Percentiles rank a stretch among this genome's conserved stretches.
Conservation (phyloP, 2,113 vertebrate genomes). For the Mesembrinibis cayennensis region DNA sequence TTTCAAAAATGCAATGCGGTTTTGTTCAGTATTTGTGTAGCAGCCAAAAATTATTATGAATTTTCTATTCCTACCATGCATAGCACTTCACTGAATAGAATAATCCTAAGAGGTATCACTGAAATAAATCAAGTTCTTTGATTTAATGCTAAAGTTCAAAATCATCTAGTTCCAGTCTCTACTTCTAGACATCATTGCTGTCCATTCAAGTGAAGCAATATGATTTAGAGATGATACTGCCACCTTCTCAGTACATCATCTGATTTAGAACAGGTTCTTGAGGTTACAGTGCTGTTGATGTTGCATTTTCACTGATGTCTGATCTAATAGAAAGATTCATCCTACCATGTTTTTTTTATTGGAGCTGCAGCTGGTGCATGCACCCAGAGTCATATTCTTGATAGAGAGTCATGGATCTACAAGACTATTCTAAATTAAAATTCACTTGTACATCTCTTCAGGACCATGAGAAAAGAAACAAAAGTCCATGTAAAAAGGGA, state of each 20-base stretch:
- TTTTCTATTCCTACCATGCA: not conserved
- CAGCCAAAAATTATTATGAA: not conserved
- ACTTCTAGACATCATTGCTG: not conserved
- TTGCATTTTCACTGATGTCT: constrained; percentile 17
- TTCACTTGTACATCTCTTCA: not conserved
- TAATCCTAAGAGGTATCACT: not conserved
- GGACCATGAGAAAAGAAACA: not conserved
- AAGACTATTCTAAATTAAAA: not conserved
- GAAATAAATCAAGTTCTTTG: constrained; percentile 47
- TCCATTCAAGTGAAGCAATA: constrained; percentile 21
- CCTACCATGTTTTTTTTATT: not conserved
- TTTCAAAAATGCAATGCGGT: not conserved
- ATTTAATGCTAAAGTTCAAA: constrained; percentile 53
- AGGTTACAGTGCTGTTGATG: constrained; percentile 24
- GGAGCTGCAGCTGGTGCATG: not conserved
- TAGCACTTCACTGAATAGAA: not conserved
- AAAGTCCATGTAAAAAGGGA: not conserved
- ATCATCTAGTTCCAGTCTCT: constrained; percentile 13
- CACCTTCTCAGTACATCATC: not conserved
- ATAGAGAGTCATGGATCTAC: not conserved
- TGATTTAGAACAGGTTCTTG: constrained; percentile 24
- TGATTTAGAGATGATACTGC: constrained; percentile 28
- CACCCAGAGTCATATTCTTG: not conserved
- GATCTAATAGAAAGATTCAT: constrained; percentile 29
- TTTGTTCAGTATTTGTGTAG: not conserved